Base-by-base conservation (phyloP, 2,888 invertebrate species). In the Pollenia angustigena region DNA sequence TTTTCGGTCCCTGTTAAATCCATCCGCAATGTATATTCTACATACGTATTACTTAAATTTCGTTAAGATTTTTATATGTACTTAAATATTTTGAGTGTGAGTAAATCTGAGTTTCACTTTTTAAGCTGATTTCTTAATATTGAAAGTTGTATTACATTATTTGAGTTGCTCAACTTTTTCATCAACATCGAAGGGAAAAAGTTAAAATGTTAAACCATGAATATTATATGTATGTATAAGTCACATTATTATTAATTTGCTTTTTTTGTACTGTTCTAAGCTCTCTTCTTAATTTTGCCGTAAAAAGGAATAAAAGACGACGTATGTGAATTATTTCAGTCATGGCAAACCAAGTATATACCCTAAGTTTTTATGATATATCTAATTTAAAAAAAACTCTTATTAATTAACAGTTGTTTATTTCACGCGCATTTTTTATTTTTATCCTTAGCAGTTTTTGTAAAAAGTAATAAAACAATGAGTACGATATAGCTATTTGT, bases 11-110 rank as follows among this genome's bases (percentile, higher is more conserved):
- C n/a, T n/a, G n/a, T n/a, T n/a, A n/a, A n/a, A 23, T 2, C 23
- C 23, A 23, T 23, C 23, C 2, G 23, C 23, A 23, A 23, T 23
- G 32, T 50, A n/a, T n/a, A n/a, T n/a, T n/a, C n/a, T n/a, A n/a
- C n/a, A n/a, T n/a, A n/a, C n/a, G n/a, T n/a, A 68, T n/a, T 68
- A 50, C n/a, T 14, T n/a, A 68, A 32, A 68, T 68, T 68, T 44
- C 44, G 46, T 50, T 68, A 46, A 66, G 46, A 12, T 66, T 18
- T 12, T 46, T 64, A 14, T 14, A 69, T 12, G 10, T 48, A 64
- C 23, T 4, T 48, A 32, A 32, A 32, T 32, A 4, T 6, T 32
- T 32, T 32, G 7, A 16, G 42, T 52, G 18, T 18, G 4, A 18
- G 16, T 64, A 10, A 32, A 58, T 58, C n/a, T 44, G 9, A 44